Base-by-base conservation (phyloP, 2,888 invertebrate genomes). In the Mesochorus sp. region DNA sequence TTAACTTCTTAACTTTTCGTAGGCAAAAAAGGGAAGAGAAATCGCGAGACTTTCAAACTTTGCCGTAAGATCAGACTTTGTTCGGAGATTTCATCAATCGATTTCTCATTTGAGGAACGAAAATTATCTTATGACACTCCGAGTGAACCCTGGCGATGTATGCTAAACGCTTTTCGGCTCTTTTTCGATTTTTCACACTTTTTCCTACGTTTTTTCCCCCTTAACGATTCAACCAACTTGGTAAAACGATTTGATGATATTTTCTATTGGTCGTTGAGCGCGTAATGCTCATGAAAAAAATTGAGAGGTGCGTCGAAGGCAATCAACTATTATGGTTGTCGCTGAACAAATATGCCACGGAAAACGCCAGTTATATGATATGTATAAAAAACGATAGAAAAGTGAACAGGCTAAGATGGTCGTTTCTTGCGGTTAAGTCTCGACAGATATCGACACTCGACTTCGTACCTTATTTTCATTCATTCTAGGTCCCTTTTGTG, bases 391-490 rank as follows among this genome's bases (percentile, higher is more conserved):
- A 31, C 26, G 28, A 24, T 8, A 0, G 14, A 12, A n/a, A 10
- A 31, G 3, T 19, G 28, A 39, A 49, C 24, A 55, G 44, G 55
- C 53, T 12, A 34, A 70, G 53, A 28, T 51, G 83, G 77, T 82
- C 84, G 75, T 87, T 85, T 70, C 80, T 86, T 84, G 77, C 77
- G 80, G 79, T 85, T 84, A 87, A 84, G 74, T 74, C 39, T 47
- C 83, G 88, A 88, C 88, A 85, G 86, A 85, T 87, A 82, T 85
- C 80, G 84, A 83, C 83, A 79, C 81, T 83, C 73, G 82, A 85
- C 84, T 86, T 83, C 82, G 72, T 76, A 77, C 82, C 86, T 86
- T 83, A 87, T 87, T 88, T 86, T 85, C 88, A 86, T 88, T 86
- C 66, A 84, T 86, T 85, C 83, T 79, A 44, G 44, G 3, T 28